A percentile compares a stretch with the other conserved stretches of the same genome.
These are phyloP conservation scores for Podarcis raffonei DNA, from an alignment of 2,113 vertebrate species.

Conservation along the genomic window DNA sequence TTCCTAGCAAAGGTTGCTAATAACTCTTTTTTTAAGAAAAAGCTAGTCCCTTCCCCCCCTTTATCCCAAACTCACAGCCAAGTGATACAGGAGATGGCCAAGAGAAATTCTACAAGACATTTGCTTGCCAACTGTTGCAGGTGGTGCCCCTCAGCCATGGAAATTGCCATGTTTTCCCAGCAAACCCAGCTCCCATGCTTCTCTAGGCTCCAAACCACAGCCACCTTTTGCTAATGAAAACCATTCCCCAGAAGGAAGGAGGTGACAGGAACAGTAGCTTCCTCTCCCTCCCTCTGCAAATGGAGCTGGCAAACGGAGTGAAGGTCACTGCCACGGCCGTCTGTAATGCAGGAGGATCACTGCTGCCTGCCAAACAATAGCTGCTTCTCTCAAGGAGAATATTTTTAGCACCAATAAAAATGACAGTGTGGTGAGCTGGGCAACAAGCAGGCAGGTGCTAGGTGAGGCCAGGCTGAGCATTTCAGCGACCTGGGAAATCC, in stretches of 20 bases:
- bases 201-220: slow-evolving; percentile 27
- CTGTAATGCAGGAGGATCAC: background rate
- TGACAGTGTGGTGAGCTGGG: slow-evolving; percentile 15
- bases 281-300: background rate
- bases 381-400: background rate
- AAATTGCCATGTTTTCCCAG: accelerated
- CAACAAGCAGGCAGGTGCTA: slow-evolving; percentile 29
- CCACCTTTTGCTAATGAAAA: slow-evolving; percentile 58
- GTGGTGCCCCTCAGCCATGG: background rate
- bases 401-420: slow-evolving; percentile 46
- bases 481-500: accelerated
- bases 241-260: slow-evolving; percentile 29
- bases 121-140: background rate
- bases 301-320: slow-evolving; percentile 11
- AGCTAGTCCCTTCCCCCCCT: background rate
- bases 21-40: background rate
- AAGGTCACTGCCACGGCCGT: slow-evolving; percentile 37
- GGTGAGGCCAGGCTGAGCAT: accelerated
- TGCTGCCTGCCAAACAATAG: background rate
- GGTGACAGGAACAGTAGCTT: slow-evolving; percentile 36
- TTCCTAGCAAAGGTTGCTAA: background rate
- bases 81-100: background rate
- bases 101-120: background rate
- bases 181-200: accelerated
- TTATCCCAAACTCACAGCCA: background rate